Evolutionary conservation across 2,888 invertebrate genomes (phyloP).

Genomic region (Synanthedon formicaeformis): DNA sequence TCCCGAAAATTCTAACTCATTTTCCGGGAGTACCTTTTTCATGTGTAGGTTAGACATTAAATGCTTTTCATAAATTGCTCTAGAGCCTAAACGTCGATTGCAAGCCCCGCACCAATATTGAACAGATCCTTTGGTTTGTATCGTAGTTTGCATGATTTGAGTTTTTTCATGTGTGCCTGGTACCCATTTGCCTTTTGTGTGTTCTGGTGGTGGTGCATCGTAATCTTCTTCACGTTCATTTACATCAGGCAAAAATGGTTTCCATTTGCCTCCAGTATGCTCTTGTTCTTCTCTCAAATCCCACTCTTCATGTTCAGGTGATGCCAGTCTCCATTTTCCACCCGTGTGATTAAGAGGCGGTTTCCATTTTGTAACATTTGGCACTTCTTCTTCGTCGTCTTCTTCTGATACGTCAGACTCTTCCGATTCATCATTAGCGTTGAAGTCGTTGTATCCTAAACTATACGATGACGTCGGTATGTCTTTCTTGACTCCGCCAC

Average conservation of each 20-base stretch:
- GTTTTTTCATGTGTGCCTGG: conserved; percentile 73
- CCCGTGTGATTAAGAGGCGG: conserved; percentile 69
- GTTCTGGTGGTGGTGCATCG: conserved; percentile 74
- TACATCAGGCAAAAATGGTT: conserved; percentile 47
- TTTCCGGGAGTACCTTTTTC: conserved; percentile 74
- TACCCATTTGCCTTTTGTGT: conserved; percentile 86
- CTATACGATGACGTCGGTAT: conserved; percentile 41
- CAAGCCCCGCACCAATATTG: conserved; percentile 87
- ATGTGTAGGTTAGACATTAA: conserved; percentile 79
- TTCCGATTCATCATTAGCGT: conserved; percentile 60
- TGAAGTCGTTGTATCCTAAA: conserved; percentile 51
- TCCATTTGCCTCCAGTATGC: conserved; percentile 76
- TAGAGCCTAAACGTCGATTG: conserved; percentile 79
- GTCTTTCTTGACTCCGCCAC: conserved; percentile 66
- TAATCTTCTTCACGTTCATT: conserved; percentile 62
- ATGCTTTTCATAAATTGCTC: conserved; percentile 81
- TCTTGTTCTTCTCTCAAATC: conserved; percentile 55
- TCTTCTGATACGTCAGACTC: conserved; percentile 73
- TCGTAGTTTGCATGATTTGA: conserved; percentile 66
- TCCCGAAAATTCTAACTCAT: conserved; percentile 75
- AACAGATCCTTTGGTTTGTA: conserved; percentile 62
- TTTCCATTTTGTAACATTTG: conserved; percentile 81
- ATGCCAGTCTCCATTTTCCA: conserved; percentile 59
- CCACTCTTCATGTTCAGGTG: conserved; percentile 70
- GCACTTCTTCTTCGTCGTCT: conserved; percentile 57